Conservation (phyloP, 2,888 invertebrate genomes). For the Trypoxylon attenuatum region DNA sequence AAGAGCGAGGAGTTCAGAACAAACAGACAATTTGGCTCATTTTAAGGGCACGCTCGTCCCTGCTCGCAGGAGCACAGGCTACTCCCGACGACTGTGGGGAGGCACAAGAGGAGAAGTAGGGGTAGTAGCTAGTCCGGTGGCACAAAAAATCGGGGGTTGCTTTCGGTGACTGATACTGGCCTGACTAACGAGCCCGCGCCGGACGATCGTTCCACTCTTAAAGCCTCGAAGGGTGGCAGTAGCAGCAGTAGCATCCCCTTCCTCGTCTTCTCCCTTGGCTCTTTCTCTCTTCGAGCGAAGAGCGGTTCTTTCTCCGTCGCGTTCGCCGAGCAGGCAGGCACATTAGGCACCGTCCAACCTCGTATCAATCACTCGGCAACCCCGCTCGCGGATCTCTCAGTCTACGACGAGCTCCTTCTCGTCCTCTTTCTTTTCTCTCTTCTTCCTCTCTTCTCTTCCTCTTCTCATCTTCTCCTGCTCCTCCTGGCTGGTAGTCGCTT, state of each 20-base stretch:
- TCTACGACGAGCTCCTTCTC: too few relatives aligned
- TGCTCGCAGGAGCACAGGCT: conserved; percentile 7
- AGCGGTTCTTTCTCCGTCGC: conserved; percentile 34
- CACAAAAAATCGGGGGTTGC: conserved; percentile 61
- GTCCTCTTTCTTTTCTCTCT: too few relatives aligned
- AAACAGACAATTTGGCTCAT: conserved; percentile 70
- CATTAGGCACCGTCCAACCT: conserved; percentile 71
- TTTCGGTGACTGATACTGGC: conserved; percentile 70
- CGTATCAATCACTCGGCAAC: conserved; percentile 70
- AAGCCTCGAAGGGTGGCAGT: conserved; percentile 62
- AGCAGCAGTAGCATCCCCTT: too few relatives aligned
- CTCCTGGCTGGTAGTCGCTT: conserved; percentile 37
- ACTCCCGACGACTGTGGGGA: too few relatives aligned
- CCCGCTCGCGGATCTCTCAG: conserved; percentile 31
- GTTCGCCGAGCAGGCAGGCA: conserved; percentile 51
- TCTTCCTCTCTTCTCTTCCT: conserved; percentile 72
- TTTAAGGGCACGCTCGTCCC: conserved; percentile 55
- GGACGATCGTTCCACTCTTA: conserved; percentile 62
- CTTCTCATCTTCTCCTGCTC: conserved; percentile 51
- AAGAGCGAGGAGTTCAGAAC: conserved; percentile 50
- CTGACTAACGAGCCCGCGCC: conserved; percentile 69
- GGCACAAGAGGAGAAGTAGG: conserved; percentile 14
- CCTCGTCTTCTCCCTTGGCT: conserved; percentile 27
- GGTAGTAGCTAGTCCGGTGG: conserved; percentile 11
- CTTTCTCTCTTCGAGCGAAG: conserved; percentile 9